A percentile compares a stretch with the other conserved stretches of the same genome.
Evolutionary conservation across 2,888 invertebrate genomes (phyloP).

Genomic region (Melanargia galathea): DNA sequence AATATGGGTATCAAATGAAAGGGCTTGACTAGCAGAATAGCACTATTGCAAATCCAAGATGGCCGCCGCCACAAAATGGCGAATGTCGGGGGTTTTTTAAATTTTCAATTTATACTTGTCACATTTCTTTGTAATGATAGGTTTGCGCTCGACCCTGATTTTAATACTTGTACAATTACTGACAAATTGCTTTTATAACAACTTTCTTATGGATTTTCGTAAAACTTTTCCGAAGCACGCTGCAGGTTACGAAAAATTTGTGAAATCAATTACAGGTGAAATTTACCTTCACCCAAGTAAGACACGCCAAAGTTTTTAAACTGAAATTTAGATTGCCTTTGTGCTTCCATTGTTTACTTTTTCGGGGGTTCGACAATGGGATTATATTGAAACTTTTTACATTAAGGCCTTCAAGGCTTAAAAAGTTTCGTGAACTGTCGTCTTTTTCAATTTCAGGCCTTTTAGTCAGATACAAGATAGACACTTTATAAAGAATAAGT

Average conservation of each 20-base stretch:
- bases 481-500: background rate
- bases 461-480: background rate
- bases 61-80: too few relatives aligned
- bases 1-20: too few relatives aligned
- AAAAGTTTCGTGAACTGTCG: conserved; percentile 31
- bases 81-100: too few relatives aligned
- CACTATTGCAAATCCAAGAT: too few relatives aligned
- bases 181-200: background rate
- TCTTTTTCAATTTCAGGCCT: conserved; percentile 26
- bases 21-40: too few relatives aligned
- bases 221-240: background rate
- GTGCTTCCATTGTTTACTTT: conserved; percentile 73
- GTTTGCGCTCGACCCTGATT: too few relatives aligned
- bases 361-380: conserved; percentile 63
- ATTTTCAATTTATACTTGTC: too few relatives aligned
- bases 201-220: background rate
- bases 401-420: conserved; percentile 61
- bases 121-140: too few relatives aligned
- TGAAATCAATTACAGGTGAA: conserved; percentile 38
- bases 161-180: too few relatives aligned
- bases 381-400: conserved; percentile 76
- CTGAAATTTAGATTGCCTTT: conserved; percentile 78
- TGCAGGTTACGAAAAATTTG: conserved; percentile 37
- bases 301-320: conserved; percentile 15
- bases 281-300: conserved; percentile 32